Conservation (phyloP, 2,113 vertebrate species). For the Oryzias melastigma region DNA sequence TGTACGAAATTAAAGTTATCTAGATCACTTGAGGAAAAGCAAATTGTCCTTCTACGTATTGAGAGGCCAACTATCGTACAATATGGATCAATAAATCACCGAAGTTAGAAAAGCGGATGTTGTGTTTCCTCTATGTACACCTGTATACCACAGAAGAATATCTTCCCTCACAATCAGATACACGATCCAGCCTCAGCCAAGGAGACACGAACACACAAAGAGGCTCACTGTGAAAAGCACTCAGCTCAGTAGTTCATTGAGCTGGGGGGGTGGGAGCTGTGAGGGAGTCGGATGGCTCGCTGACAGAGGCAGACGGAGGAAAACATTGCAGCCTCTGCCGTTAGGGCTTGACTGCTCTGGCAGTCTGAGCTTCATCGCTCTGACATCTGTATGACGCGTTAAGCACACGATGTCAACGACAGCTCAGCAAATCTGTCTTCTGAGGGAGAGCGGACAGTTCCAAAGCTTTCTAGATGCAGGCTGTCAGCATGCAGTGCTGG, state of each 20-base stretch:
- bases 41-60: not conserved
- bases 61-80: no score
- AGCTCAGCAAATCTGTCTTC: conserved; percentile 54
- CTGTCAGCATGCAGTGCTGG: conserved; percentile 22
- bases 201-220: conserved; percentile 2
- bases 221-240: conserved; percentile 24
- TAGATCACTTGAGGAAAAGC: conserved; percentile 4
- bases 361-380: conserved; percentile 40
- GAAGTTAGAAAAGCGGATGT: no score
- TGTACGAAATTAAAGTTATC: conserved; percentile 15
- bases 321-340: conserved; percentile 55
- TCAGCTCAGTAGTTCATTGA: conserved; percentile 52
- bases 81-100: no score
- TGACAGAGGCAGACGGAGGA: conserved; percentile 50
- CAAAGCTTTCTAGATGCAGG: conserved; percentile 11
- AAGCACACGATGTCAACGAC: conserved; percentile 63
- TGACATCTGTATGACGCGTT: conserved; percentile 68
- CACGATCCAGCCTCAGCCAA: not conserved
- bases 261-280: conserved; percentile 19
- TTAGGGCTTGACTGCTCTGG: conserved; percentile 56
- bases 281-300: conserved; percentile 40
- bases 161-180: conserved; percentile 15
- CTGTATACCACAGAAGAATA: no score
- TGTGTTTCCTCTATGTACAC: no score
- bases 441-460: conserved; percentile 12